Evolutionary conservation across 2,797 vertebrate species (phyloP), one percentile per base, ranked within the genome.

Genomic region (Cercopithecus petaurista): DNA sequence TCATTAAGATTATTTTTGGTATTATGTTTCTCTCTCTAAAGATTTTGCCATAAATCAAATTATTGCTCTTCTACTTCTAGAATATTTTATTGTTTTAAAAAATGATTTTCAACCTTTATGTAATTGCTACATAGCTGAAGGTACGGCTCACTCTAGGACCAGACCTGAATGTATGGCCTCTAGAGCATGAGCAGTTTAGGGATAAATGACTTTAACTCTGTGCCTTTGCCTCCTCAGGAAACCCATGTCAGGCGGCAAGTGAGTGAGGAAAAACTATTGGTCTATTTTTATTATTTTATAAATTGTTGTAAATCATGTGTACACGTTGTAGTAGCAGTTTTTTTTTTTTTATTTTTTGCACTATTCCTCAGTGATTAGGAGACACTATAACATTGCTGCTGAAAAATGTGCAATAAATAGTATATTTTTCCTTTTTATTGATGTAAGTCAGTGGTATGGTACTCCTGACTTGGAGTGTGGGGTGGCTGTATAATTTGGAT

Each of bases 321-420:
- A 43, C 2, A 2, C 4, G 77, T 11, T 28, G 5, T n/a, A 48
- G 73, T 10, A 15, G 28, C 0, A 2, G 1, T 21, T 26, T 55
- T 55, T 21, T 52, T 52, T 39, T 55, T 30, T 26, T 50, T 50
- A 50, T 50, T 39, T 55, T 75, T 79, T 61, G 19, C 21, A 75
- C 5, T 10, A 2, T 57, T n/a, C 36, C 30, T 81, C 36, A 36
- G 1, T n/a, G 24, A 90, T n/a, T 79, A 79, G 52, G 41, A 86
- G n/a, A 46, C 14, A 11, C 2, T 41, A 1, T 70, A 50, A 9
- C 36, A 39, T 26, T 28, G 39, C 70, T 46, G 21, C 33, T 72
- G 30, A 76, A 43, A 84, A 46, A 82, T n/a, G 9, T 48, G 22
- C 86, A 52, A 77, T 86, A 50, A 50, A 46, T 77, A 33, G 28